Conservation (phyloP, 2,113 vertebrate genomes). For the Leptobrachium leishanense region DNA sequence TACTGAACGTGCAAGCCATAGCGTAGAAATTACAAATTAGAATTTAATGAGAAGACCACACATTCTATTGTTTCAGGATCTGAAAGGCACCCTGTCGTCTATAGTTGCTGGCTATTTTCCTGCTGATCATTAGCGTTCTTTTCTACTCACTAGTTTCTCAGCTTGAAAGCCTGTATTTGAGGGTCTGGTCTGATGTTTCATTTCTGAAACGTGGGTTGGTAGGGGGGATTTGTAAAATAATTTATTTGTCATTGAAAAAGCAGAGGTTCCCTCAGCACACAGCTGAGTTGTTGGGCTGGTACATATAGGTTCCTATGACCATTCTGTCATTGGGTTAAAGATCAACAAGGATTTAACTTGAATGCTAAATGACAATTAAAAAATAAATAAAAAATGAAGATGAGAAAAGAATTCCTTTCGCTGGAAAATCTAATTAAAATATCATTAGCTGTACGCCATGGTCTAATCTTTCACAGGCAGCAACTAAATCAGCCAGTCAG, state of each 20-base stretch:
- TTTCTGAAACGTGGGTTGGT: slow-evolving; percentile 45
- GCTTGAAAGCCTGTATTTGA: slow-evolving; percentile 49
- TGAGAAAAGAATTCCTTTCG: slow-evolving; percentile 69
- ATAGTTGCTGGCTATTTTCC: slow-evolving; percentile 67
- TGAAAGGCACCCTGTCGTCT: slow-evolving; percentile 67
- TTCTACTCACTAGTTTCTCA: slow-evolving; percentile 63
- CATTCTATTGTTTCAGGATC: slow-evolving; percentile 68
- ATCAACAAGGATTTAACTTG: slow-evolving; percentile 82
- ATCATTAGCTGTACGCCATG: slow-evolving; percentile 83
- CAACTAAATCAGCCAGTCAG: no score
- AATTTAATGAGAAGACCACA: slow-evolving; percentile 72
- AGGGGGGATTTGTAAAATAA: slow-evolving; percentile 37
- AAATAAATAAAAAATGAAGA: slow-evolving; percentile 85
- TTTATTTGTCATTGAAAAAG: slow-evolving; percentile 39
- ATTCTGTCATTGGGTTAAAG: slow-evolving; percentile 78
- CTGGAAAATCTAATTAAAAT: slow-evolving; percentile 84
- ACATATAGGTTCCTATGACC: slow-evolving; percentile 68
- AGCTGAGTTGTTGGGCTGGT: slow-evolving; percentile 18
- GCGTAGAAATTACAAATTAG: slow-evolving; percentile 67
- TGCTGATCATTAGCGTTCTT: slow-evolving; percentile 66
- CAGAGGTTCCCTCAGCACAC: slow-evolving; percentile 49
- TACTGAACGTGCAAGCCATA: slow-evolving; percentile 60
- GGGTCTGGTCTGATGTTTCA: slow-evolving; percentile 54
- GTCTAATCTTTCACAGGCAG: slow-evolving; percentile 60
- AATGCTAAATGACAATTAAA: slow-evolving; percentile 80